These are phyloP conservation scores for Zaprionus tsacasi DNA, from an alignment of 1,140 invertebrate genomes.

Conservation along the genomic window DNA sequence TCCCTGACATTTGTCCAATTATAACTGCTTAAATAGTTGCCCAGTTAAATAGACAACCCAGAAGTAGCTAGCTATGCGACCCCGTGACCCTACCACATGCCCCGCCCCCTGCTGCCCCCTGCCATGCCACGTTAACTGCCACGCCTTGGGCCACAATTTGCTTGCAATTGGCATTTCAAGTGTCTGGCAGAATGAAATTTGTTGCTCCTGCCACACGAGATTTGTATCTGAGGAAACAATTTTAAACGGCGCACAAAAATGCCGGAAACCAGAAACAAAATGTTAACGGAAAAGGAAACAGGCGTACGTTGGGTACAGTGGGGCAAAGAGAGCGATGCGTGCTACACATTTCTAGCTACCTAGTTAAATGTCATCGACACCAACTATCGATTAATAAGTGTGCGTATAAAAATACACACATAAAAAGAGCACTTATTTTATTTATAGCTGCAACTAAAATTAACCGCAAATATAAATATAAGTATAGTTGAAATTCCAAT, in stretches of 20 bases:
- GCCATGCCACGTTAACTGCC: slow-evolving; percentile 50
- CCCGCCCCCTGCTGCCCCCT: not conserved
- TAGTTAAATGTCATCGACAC: no score
- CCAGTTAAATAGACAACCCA: not conserved
- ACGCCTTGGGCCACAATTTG: slow-evolving; percentile 68
- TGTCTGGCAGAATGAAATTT: slow-evolving; percentile 57
- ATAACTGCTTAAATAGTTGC: not conserved
- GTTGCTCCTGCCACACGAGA: slow-evolving; percentile 35
- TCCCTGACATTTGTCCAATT: not conserved
- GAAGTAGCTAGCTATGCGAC: not conserved
- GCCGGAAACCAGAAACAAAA: slow-evolving; percentile 81
- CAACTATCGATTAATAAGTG: not conserved
- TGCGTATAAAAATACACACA: not conserved
- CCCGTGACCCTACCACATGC: not conserved
- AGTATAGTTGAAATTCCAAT: slow-evolving; percentile 1
- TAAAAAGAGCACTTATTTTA: not conserved
- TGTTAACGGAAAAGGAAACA: slow-evolving; percentile 79
- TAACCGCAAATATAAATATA: not conserved
- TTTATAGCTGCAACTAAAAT: slow-evolving; percentile 37
- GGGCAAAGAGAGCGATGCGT: not conserved
- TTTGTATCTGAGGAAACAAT: slow-evolving; percentile 79
- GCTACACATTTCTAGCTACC: not conserved
- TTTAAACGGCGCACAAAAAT: slow-evolving; percentile 79
- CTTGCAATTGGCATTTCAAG: slow-evolving; percentile 73
- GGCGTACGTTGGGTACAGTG: slow-evolving; percentile 46